Conservation (phyloP, 1,140 invertebrate species). For the Helicorthomorpha holstii region DNA sequence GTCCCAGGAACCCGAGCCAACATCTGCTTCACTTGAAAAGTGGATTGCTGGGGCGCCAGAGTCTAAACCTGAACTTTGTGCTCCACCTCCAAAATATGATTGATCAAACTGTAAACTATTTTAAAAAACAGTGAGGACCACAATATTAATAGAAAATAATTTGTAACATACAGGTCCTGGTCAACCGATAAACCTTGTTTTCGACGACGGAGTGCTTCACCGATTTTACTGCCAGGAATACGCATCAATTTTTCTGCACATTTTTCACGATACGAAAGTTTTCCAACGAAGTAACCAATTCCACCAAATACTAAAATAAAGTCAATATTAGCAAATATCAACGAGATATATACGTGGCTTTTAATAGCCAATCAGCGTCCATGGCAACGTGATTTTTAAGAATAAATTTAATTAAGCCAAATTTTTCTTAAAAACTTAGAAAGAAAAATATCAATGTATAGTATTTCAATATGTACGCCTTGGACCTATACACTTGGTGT, state of each 20-base stretch:
- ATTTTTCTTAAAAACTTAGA: not conserved
- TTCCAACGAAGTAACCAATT: constrained; percentile 53
- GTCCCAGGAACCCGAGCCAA: constrained; percentile 7
- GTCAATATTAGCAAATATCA: not conserved
- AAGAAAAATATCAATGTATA: not conserved
- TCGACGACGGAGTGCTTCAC: constrained; percentile 35
- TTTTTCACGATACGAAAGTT: constrained; percentile 49
- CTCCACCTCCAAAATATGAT: not conserved
- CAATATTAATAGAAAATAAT: no score
- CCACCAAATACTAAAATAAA: constrained; percentile 27
- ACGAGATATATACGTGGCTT: not conserved
- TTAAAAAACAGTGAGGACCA: not conserved
- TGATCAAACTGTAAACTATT: not conserved
- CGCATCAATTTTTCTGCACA: constrained; percentile 58
- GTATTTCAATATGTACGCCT: not conserved
- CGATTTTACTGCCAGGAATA: constrained; percentile 40
- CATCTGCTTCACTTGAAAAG: not conserved
- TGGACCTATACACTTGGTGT: not conserved
- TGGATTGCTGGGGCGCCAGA: no score
- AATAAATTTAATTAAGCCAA: not conserved
- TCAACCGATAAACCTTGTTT: constrained; percentile 12
- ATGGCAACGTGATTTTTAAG: not conserved
- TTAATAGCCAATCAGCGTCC: not conserved
- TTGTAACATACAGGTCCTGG: not conserved
- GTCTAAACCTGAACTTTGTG: not conserved